Evolutionary conservation across 1,140 invertebrate species (phyloP).

Genomic region (Drosophila cardini): DNA sequence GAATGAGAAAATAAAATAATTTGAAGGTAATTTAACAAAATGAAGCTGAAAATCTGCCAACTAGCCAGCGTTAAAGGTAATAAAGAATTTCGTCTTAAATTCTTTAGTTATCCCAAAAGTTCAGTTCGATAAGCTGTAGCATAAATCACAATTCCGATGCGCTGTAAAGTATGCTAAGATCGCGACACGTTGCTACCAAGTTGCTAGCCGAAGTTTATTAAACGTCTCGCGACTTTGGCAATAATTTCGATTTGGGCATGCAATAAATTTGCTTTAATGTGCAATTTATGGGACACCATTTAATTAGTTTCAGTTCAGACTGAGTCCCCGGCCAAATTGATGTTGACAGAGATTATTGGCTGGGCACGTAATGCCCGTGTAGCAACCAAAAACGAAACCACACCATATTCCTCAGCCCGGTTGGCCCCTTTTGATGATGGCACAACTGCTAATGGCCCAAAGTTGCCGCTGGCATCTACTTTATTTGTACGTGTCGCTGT

Average conservation of each 20-base stretch:
- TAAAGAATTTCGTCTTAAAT: constrained; percentile 12
- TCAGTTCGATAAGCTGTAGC: constrained; percentile 18
- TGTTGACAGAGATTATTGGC: constrained; percentile 84
- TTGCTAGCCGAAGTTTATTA: constrained; percentile 73
- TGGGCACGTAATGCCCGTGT: constrained; percentile 71
- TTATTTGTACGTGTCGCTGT: constrained; percentile 76
- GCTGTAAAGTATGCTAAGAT: constrained; percentile 60
- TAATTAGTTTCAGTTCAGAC: constrained; percentile 81
- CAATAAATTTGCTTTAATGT: constrained; percentile 84
- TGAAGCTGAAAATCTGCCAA: constrained; percentile 32
- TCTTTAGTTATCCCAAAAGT: not conserved
- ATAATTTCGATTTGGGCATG: constrained; percentile 81
- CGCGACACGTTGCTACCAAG: constrained; percentile 70
- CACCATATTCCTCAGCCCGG: not conserved
- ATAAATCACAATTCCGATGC: constrained; percentile 68
- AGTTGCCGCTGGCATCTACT: constrained; percentile 65
- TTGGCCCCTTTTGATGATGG: not conserved
- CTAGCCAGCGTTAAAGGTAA: constrained; percentile 7
- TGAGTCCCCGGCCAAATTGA: constrained; percentile 66
- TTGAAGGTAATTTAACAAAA: constrained; percentile 11
- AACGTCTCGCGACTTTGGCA: constrained; percentile 80
- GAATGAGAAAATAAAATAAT: constrained; percentile 16
- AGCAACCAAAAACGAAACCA: constrained; percentile 28
- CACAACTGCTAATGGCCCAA: constrained; percentile 61
- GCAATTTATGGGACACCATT: constrained; percentile 84